These are phyloP conservation scores for Panurus biarmicus DNA, from an alignment of 2,113 vertebrate genomes.

Conservation along the genomic window DNA sequence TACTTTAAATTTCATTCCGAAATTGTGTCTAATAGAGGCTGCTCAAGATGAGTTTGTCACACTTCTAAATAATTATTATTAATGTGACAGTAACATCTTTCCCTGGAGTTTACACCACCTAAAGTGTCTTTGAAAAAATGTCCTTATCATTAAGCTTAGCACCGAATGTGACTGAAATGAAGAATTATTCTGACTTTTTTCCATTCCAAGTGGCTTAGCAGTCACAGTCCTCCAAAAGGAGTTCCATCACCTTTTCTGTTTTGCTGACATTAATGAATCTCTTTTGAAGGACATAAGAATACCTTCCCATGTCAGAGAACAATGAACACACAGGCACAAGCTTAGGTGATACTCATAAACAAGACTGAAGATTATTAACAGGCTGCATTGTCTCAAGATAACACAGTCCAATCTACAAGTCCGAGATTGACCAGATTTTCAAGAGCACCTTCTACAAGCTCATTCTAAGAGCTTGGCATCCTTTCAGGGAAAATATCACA, in stretches of 20 bases:
- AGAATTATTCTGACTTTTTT: background rate
- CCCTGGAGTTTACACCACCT: background rate
- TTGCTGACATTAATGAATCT: background rate
- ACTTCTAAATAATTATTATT: slow-evolving; percentile 40
- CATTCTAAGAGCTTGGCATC: background rate
- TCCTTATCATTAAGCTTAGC: background rate
- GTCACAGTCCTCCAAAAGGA: background rate
- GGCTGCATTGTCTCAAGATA: background rate
- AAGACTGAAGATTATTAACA: background rate
- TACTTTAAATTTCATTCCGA: background rate
- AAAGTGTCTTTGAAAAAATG: background rate
- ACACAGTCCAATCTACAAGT: accelerated
- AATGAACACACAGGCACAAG: background rate
- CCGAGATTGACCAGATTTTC: background rate
- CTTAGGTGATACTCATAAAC: background rate
- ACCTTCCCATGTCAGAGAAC: background rate
- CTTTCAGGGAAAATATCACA: background rate
- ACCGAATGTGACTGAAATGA: background rate
- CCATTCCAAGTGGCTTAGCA: background rate
- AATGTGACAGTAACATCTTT: background rate
- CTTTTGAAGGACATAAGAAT: background rate
- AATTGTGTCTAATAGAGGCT: background rate
- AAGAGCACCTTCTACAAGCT: background rate
- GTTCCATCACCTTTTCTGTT: background rate
- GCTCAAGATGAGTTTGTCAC: background rate